Conservation (phyloP, 2,113 vertebrate genomes). For the Odocoileus hemionus region DNA sequence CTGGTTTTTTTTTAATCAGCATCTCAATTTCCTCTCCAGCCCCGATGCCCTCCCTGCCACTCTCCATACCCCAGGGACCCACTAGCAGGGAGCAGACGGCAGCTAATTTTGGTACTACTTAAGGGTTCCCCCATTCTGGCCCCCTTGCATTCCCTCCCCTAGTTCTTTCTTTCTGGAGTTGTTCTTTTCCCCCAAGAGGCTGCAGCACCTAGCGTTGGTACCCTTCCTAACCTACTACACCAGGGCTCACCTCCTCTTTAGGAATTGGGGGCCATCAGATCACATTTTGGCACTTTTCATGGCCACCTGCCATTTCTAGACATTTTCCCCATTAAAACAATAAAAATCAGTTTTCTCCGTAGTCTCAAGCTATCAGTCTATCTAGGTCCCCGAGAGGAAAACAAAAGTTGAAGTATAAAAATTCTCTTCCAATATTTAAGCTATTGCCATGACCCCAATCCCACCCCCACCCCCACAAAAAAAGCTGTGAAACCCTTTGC, state of each 20-base stretch:
- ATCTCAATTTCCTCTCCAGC: conserved; percentile 57
- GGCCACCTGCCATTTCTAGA: background rate
- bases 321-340: conserved; percentile 14
- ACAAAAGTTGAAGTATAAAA: background rate
- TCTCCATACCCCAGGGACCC: conserved; percentile 24
- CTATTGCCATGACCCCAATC: background rate
- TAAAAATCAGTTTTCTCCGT: conserved; percentile 39
- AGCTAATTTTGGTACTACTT: conserved; percentile 68
- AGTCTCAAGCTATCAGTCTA: conserved; percentile 11
- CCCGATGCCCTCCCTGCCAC: conserved; percentile 4
- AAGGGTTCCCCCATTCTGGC: conserved; percentile 21
- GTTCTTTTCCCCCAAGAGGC: background rate
- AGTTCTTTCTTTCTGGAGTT: background rate
- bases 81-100: conserved; percentile 69
- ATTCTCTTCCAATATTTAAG: background rate
- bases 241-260: background rate
- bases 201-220: background rate
- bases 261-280: background rate
- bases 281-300: background rate
- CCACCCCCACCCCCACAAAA: background rate
- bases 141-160: background rate
- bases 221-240: background rate
- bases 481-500: conserved; percentile 69
- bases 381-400: background rate
- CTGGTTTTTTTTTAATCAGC: conserved; percentile 36